A percentile compares a stretch with the other conserved stretches of the same genome.
Conservation (phyloP, 2,888 invertebrate species). For the Ophion costatus region DNA sequence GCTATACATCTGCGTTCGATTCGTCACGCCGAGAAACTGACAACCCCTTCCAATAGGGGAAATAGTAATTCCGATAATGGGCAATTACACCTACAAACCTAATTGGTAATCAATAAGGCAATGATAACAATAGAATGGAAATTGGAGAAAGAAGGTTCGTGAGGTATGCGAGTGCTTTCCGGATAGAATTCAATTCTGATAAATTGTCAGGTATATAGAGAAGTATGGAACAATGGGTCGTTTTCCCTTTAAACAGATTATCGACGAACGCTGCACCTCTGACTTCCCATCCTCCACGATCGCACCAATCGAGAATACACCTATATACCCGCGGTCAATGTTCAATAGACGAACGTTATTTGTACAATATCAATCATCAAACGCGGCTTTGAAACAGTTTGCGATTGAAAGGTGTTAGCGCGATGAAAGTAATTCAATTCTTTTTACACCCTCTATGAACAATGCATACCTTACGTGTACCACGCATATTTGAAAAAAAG, state of each 20-base stretch:
- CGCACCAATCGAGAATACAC: neutral
- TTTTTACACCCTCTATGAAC: neutral
- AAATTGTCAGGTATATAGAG: conserved; percentile 1
- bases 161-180: neutral
- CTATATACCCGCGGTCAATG: neutral
- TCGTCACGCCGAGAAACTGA: neutral
- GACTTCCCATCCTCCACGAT: neutral
- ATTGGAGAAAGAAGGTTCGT: neutral
- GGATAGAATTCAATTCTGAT: neutral
- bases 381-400: neutral
- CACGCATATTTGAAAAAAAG: neutral
- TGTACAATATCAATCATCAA: neutral
- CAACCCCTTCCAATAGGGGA: neutral
- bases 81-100: neutral
- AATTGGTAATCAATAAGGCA: neutral
- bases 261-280: neutral
- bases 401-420: neutral
- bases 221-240: conserved; percentile 2
- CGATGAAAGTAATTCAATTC: neutral
- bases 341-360: neutral
- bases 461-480: neutral
- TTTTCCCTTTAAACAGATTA: neutral
- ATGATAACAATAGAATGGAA: neutral
- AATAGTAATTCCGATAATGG: neutral
- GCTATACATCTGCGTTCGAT: neutral